These are phyloP conservation scores for Tapirus terrestris DNA, from an alignment of 2,113 vertebrate species.

Conservation along the genomic window DNA sequence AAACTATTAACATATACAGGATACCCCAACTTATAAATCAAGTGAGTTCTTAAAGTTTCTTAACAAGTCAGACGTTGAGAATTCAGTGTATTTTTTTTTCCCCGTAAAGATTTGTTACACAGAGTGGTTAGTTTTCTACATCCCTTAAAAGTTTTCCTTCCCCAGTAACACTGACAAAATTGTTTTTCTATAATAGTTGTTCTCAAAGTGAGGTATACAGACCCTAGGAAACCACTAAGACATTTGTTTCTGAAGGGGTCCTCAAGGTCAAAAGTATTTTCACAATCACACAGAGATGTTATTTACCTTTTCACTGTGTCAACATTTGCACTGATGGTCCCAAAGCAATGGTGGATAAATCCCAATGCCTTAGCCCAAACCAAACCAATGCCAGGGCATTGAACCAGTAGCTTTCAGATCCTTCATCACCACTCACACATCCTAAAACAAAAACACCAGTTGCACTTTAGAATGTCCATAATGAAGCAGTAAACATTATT, in stretches of 20 bases:
- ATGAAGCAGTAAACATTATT: neutral
- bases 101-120: neutral
- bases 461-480: neutral
- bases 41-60: neutral
- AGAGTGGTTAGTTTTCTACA: neutral
- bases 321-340: neutral
- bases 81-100: neutral
- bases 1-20: neutral
- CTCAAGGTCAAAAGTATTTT: conserved; percentile 17
- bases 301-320: neutral
- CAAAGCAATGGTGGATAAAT: neutral
- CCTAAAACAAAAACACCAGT: neutral
- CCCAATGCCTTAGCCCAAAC: neutral
- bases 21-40: neutral
- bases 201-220: neutral
- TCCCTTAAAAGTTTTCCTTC: neutral
- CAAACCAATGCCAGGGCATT: neutral
- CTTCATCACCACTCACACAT: neutral
- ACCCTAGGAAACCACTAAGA: neutral
- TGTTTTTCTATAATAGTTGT: neutral
- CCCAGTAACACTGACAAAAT: neutral
- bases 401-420: neutral
- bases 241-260: neutral
- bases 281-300: neutral
- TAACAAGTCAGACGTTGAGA: neutral